Percentiles rank a stretch among this genome's conserved stretches.
Evolutionary conservation across 2,888 invertebrate species (phyloP).

Genomic region (Microplitis manilae): DNA sequence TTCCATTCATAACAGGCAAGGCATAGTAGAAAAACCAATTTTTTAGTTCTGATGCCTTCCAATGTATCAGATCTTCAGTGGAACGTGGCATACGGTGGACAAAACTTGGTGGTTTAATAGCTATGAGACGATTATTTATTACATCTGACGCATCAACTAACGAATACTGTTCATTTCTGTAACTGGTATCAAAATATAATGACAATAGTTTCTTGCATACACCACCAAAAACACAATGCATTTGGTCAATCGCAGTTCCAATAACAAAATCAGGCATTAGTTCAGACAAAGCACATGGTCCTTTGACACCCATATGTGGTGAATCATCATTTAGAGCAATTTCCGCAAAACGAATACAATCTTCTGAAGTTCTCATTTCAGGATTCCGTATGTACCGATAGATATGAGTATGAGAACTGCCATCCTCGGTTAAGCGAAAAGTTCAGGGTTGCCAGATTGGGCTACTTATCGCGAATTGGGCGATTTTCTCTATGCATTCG

Average conservation of each 20-base stretch:
- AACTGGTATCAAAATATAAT: slow-evolving; percentile 37
- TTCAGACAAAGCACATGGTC: slow-evolving; percentile 37
- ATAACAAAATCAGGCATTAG: slow-evolving; percentile 42
- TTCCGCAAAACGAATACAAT: not conserved
- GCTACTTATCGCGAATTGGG: no score
- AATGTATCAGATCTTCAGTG: slow-evolving; percentile 33
- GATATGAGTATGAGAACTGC: slow-evolving; percentile 14
- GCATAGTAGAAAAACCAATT: slow-evolving; percentile 44
- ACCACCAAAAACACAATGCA: slow-evolving; percentile 40
- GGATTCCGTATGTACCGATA: not conserved
- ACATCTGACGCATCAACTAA: slow-evolving; percentile 14
- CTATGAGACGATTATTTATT: slow-evolving; percentile 26
- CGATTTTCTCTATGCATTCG: no score
- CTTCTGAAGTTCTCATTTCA: slow-evolving; percentile 30
- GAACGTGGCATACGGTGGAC: slow-evolving; percentile 41
- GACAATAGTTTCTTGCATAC: slow-evolving; percentile 36
- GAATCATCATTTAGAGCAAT: not conserved
- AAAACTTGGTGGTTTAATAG: slow-evolving; percentile 42
- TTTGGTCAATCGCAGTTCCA: slow-evolving; percentile 40
- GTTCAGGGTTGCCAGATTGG: no score
- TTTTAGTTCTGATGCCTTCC: slow-evolving; percentile 46
- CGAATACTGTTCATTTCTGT: slow-evolving; percentile 28
- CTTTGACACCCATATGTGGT: slow-evolving; percentile 40
- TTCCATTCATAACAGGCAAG: slow-evolving; percentile 34
- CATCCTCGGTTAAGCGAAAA: no score